These are phyloP conservation scores for Alitta virens DNA, from an alignment of 2,888 invertebrate genomes.

Conservation along the genomic window DNA sequence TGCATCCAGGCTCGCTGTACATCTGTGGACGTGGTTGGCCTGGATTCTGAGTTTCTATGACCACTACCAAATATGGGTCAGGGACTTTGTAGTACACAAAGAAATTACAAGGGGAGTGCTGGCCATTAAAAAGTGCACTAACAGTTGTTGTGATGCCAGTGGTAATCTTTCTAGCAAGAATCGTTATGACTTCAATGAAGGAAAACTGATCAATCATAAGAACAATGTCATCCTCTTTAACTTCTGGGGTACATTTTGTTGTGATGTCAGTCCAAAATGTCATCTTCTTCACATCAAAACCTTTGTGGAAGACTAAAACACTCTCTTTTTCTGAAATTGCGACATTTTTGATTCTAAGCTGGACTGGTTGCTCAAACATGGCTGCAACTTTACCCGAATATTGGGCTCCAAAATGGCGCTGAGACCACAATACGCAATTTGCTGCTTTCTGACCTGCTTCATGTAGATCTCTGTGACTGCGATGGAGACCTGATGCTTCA, in stretches of 20 bases:
- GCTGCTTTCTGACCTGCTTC: background rate
- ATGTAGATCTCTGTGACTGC: slow-evolving; percentile 6
- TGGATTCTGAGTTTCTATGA: background rate
- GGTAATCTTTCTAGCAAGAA: slow-evolving; percentile 2
- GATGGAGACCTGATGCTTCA: slow-evolving; percentile 1
- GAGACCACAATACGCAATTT: background rate
- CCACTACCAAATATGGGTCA: slow-evolving; percentile 6
- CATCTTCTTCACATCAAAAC: background rate
- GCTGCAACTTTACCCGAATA: slow-evolving; percentile 6
- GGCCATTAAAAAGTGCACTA: background rate
- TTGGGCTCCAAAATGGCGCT: background rate
- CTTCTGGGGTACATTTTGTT: background rate
- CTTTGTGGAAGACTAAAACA: slow-evolving; percentile 14
- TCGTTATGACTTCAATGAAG: slow-evolving; percentile 7
- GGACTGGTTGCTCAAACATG: slow-evolving; percentile 5
- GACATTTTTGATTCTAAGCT: slow-evolving; percentile 5
- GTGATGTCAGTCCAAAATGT: slow-evolving; percentile 9
- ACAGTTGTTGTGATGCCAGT: slow-evolving; percentile 6
- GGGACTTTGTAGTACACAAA: slow-evolving; percentile 1
- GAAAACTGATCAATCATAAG: slow-evolving; percentile 2
- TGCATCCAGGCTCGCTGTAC: background rate
- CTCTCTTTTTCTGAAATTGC: background rate
- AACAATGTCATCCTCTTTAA: slow-evolving; percentile 3
- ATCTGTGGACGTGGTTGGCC: slow-evolving; percentile 1
- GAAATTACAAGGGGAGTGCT: slow-evolving; percentile 2